phyloP scores from a whole-genome alignment of 2,113 vertebrate species.

The Brachyhypopomus gauderio region DNA sequence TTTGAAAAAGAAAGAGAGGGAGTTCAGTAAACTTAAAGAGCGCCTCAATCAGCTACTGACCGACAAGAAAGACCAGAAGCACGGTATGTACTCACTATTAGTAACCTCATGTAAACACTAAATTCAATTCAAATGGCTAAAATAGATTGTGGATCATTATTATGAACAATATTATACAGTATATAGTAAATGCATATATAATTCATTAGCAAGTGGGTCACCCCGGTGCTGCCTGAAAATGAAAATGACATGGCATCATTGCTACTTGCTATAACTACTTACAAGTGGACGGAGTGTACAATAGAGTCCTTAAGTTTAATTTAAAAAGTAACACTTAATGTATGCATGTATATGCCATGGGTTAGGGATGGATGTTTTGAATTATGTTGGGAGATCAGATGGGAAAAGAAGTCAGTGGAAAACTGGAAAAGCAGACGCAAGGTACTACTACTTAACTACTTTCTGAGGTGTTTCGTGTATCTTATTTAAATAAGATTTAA shows the following conservation, averaged over 20 bases:
- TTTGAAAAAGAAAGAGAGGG: conserved; percentile 95
- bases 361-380: conserved; percentile 91
- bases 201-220: neutral
- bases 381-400: conserved; percentile 90
- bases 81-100: conserved; percentile 73
- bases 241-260: too few relatives aligned
- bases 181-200: neutral
- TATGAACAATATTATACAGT: neutral
- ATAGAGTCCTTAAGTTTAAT: too few relatives aligned
- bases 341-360: neutral
- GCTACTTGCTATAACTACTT: too few relatives aligned
- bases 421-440: conserved; percentile 90
- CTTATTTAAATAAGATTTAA: too few relatives aligned
- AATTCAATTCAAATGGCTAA: neutral
- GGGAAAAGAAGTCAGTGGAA: conserved; percentile 92
- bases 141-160: neutral
- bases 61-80: conserved; percentile 91
- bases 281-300: too few relatives aligned
- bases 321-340: neutral
- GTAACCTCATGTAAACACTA: too few relatives aligned
- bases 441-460: conserved; percentile 64
- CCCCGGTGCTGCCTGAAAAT: neutral
- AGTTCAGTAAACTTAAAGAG: conserved; percentile 92
- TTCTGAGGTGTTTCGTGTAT: neutral
- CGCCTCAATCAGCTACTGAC: conserved; percentile 91